Evolutionary conservation across 2,113 vertebrate genomes (phyloP), one percentile per base, ranked within the genome.

Genomic region (Poeciliopsis retropinna): DNA sequence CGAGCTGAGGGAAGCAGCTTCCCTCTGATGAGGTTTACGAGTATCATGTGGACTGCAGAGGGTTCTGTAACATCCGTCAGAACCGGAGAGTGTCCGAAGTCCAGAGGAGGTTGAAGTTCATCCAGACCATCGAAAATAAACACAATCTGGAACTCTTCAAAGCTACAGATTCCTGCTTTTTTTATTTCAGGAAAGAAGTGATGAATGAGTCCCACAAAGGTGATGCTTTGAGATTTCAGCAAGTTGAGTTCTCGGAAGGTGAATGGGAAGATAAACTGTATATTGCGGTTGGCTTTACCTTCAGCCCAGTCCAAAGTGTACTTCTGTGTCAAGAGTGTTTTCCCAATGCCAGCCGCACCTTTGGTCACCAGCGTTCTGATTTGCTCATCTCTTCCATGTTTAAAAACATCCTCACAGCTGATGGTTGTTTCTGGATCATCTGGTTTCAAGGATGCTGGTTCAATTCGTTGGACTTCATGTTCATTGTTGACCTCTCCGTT

Each of bases 311-410:
- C 71, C 71, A 73, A 63, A 15, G 25, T 73, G 71, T 39, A 71
- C n/a, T 71, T 71, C 54, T 39, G 54, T 60, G 34, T 37, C 34
- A 37, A 37, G 34, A 37, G 10, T 37, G 34, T 37, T 37, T 37
- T 37, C 34, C 34, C 73, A 60, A 74, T 67, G 11, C 73, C 73
- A 37, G 51, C 32, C 0, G n/a, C 51, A 73, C 81, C 85, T 51
- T 68, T 84, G 31, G 81, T 84, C 62, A 85, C 13, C 25, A 87
- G 8, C 4, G 73, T 87, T 37, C 79, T 69, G n/a, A 75, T 27
- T 60, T 73, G 64, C 34, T 62, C 44, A 15, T 60, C 39, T 77
- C 51, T 51, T 17, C 22, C 44, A 19, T 67, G 51, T 60, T 75
- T 75, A n/a, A 81, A 75, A 29, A 75, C 30, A 7, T 68, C 5